These are phyloP conservation scores for Lemur catta DNA, from an alignment of 2,797 vertebrate genomes.

Conservation along the genomic window DNA sequence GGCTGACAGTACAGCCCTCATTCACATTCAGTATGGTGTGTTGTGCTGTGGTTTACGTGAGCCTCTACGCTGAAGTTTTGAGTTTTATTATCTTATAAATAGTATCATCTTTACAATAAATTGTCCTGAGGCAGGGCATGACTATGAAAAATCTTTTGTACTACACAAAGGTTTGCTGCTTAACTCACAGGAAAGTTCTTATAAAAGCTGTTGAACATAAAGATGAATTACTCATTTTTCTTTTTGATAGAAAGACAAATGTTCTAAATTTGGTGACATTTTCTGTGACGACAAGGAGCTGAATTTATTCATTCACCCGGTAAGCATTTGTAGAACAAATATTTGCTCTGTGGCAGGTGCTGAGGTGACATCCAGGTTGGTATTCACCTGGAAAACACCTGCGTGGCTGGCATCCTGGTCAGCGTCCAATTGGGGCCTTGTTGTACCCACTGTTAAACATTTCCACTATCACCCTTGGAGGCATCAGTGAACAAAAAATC, in stretches of 20 bases:
- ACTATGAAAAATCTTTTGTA: background rate
- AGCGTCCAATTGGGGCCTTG: background rate
- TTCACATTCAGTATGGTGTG: background rate
- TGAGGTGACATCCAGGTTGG: background rate
- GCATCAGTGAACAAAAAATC: background rate
- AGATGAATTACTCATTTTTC: constrained; percentile 40
- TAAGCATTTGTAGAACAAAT: constrained; percentile 43
- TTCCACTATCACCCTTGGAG: background rate
- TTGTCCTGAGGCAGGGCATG: background rate
- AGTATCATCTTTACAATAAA: background rate
- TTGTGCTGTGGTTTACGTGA: background rate
- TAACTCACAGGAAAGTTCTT: background rate
- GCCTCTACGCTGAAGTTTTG: background rate
- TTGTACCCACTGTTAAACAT: background rate
- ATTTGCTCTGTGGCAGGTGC: constrained; percentile 57
- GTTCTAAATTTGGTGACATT: constrained; percentile 36
- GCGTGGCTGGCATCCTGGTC: background rate
- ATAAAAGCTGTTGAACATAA: constrained; percentile 17
- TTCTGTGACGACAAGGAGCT: constrained; percentile 33
- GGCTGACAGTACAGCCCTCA: background rate
- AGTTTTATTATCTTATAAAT: background rate
- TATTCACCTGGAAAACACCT: constrained; percentile 14
- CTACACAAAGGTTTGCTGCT: background rate
- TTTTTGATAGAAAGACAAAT: constrained; percentile 40
- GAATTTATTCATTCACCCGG: constrained; percentile 30